Evolutionary conservation across 2,113 vertebrate species (phyloP), one percentile per base, ranked within the genome.

Genomic region (Columba livia): DNA sequence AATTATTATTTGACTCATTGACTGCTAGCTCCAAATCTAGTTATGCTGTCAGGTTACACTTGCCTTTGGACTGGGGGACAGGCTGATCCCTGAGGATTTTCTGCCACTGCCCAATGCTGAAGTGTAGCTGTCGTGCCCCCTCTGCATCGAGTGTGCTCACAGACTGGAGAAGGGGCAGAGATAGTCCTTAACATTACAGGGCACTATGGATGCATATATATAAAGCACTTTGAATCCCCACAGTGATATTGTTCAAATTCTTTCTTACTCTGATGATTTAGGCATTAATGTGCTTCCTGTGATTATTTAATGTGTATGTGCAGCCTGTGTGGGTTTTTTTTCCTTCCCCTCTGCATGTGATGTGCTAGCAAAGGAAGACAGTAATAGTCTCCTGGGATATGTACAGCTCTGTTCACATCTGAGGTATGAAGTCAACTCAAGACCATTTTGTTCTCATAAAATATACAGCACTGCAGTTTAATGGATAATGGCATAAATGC

Each of bases 391-490:
- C 93, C 42, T 0, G 89, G 92, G 93, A 92, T 82, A 40, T 89
- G 86, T 95, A 84, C 86, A 48, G 88, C 88, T 96, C 92, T 90
- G 92, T 62, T 95, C 92, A 38, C 75, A 34, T 90, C 94, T 89
- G 83, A 96, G 81, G 65, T 95, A 95, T 44, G 90, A 94, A 93
- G 91, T 97, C 93, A 96, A 86, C 85, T 90, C 88, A 89, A 88
- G 94, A 96, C 93, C 94, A 90, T 93, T 97, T 95, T 96, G 94
- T 96, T 92, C 92, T 95, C 94, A 95, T 95, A 96, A 96, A 97
- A 96, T 95, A 94, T 95, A 94, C 86, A 94, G 85, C 64, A 92
- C 58, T 83, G 93, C 91, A 60, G 81, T 94, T 95, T 96, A 95
- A 88, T 91, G 84, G 94, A 62, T 92, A 89, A 95, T 79, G 79